Conservation (phyloP, 2,888 invertebrate species). For the Chloromyia formosa region DNA sequence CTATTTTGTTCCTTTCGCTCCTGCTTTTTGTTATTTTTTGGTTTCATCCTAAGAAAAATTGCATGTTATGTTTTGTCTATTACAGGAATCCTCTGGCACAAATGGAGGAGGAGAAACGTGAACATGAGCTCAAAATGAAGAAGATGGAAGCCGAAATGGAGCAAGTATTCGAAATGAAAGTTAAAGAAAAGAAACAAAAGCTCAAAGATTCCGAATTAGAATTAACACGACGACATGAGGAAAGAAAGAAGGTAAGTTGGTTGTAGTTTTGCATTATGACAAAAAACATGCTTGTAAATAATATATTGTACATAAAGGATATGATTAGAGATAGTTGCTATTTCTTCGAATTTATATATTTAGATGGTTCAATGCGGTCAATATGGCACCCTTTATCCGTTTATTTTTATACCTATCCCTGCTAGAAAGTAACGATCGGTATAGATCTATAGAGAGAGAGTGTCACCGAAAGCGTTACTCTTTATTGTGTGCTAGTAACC, state of each 20-base stretch:
- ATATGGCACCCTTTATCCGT: too few relatives aligned
- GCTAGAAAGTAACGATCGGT: too few relatives aligned
- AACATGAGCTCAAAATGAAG: conserved; percentile 96
- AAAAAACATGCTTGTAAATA: neutral
- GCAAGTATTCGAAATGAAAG: conserved; percentile 98
- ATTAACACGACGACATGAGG: conserved; percentile 89
- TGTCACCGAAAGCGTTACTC: too few relatives aligned
- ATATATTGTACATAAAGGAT: neutral
- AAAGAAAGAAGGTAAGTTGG: conserved; percentile 70
- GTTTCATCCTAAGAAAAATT: conserved; percentile 30
- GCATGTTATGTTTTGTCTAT: conserved; percentile 20
- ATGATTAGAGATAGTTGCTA: too few relatives aligned
- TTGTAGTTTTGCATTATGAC: neutral
- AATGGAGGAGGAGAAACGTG: conserved; percentile 97
- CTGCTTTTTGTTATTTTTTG: conserved; percentile 40
- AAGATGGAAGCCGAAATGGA: conserved; percentile 99
- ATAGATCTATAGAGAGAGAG: too few relatives aligned
- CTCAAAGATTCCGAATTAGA: conserved; percentile 95
- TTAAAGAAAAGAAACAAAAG: conserved; percentile 94
- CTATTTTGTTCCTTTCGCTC: neutral
- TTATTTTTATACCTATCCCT: too few relatives aligned
- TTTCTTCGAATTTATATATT: too few relatives aligned
- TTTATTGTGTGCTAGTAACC: too few relatives aligned
- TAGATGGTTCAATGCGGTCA: too few relatives aligned
- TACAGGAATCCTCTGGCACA: conserved; percentile 95